Evolutionary conservation across 2,797 vertebrate species (phyloP).

Genomic region (Lithobates pipiens): DNA sequence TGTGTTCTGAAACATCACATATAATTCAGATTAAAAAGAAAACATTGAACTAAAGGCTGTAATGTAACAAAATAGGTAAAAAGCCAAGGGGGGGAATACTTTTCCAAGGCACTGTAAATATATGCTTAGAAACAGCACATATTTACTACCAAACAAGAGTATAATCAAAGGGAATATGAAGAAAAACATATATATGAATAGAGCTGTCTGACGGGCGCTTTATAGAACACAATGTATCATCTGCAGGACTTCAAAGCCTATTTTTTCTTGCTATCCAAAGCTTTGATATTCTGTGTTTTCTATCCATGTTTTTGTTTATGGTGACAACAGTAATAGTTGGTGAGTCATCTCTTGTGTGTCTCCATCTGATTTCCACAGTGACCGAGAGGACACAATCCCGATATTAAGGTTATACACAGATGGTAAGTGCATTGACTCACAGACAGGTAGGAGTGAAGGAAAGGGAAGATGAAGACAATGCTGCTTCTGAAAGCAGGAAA

Average conservation of each 20-base stretch:
- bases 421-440: constrained; percentile 5
- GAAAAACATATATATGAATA: too few species aligned
- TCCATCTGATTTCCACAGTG: constrained; percentile 9
- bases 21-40: too few species aligned
- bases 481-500: not conserved
- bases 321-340: not conserved
- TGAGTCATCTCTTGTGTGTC: not conserved
- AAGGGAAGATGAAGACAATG: not conserved
- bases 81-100: too few species aligned
- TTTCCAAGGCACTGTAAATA: too few species aligned
- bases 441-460: not conserved
- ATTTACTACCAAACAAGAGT: too few species aligned
- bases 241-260: not conserved
- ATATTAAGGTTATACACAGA: not conserved
- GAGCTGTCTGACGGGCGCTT: too few species aligned
- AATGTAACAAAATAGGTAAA: too few species aligned
- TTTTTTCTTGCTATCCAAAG: not conserved
- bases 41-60: too few species aligned
- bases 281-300: not conserved
- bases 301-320: constrained; percentile 6
- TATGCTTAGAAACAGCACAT: too few species aligned
- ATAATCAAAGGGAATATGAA: too few species aligned
- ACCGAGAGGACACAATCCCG: not conserved
- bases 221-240: not conserved
- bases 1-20: too few species aligned